phyloP scores from a whole-genome alignment of 2,113 vertebrate genomes.

The Caranx ignobilis region DNA sequence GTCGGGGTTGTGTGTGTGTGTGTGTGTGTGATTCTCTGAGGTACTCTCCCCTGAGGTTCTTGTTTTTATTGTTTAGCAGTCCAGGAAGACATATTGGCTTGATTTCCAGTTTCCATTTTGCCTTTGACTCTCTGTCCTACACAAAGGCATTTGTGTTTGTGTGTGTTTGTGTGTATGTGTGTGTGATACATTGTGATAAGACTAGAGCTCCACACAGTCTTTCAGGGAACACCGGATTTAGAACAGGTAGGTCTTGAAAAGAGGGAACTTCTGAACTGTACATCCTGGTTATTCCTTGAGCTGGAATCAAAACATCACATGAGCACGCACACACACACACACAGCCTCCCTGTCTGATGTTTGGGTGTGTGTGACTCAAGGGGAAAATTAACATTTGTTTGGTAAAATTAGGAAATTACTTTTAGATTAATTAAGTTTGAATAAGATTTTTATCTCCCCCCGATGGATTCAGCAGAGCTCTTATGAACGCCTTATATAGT shows the following conservation, averaged over 20 bases:
- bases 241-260: constrained; percentile 20
- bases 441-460: constrained; percentile 20
- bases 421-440: constrained; percentile 45
- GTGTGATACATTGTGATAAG: not conserved
- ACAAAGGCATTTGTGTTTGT: constrained; percentile 45
- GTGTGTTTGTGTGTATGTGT: constrained; percentile 17
- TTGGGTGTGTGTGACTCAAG: constrained; percentile 43
- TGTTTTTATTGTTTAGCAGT: constrained; percentile 70
- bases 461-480: constrained; percentile 19
- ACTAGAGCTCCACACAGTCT: constrained; percentile 1
- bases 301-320: constrained; percentile 28
- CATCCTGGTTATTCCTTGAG: constrained; percentile 6
- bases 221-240: constrained; percentile 2
- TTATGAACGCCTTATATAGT: not conserved
- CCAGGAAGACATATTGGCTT: constrained; percentile 59
- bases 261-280: constrained; percentile 29
- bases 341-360: constrained; percentile 15
- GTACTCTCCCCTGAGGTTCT: constrained; percentile 51
- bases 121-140: constrained; percentile 18
- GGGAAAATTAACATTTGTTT: constrained; percentile 24
- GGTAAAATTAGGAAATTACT: constrained; percentile 48
- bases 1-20: constrained; percentile 35
- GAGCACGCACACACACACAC: constrained; percentile 5
- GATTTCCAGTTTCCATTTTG: constrained; percentile 59
- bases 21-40: constrained; percentile 34